Base-by-base conservation (phyloP, 2,797 vertebrate species). In the Enteromius afrohamiltoni region DNA sequence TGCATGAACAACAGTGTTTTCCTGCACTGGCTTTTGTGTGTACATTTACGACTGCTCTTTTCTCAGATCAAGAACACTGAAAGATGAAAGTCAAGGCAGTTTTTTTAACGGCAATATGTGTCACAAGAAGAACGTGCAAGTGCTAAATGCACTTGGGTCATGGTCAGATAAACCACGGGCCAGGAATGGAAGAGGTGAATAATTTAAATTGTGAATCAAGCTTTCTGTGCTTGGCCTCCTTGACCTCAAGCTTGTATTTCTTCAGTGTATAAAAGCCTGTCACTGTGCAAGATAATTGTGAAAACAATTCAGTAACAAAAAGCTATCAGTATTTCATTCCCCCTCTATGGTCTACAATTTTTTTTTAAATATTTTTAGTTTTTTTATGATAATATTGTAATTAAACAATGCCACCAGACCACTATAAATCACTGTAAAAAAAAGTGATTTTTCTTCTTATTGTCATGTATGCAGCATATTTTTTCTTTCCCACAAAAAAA, bases 1-100 rank as follows among this genome's bases (percentile, higher is more conserved):
- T 64, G 9, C 42, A 73, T 55, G 51, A 83, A 77, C 73, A 77
- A 49, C 74, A 77, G 62, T 67, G 51, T 67, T 75, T 17, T 14
- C 53, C n/a, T 45, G 23, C 47, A 76, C 17, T 53, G n/a, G 71
- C 31, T 40, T 37, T 45, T 31, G 69, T 53, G 55, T 70, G 37
- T 62, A 31, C 14, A 31, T 64, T 31, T 31, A 31, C 16, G 14
- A 60, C 60, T 47, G 64, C 65, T 70, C 53, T 47, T 77, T 77
- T 60, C 8, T 47, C 6, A 47, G 40, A 60, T 37, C 17, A 55
- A 31, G 17, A 40, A 23, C 2, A 3, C 14, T 14, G 7, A 9
- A 60, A 37, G 58, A 65, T 3, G 26, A 68, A 47, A n/a, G 26
- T 21, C n/a, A 68, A 17, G 26, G n/a, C n/a, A 53, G 14, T 40